Evolutionary conservation across 2,113 vertebrate genomes (phyloP).

Genomic region (Anser cygnoides): DNA sequence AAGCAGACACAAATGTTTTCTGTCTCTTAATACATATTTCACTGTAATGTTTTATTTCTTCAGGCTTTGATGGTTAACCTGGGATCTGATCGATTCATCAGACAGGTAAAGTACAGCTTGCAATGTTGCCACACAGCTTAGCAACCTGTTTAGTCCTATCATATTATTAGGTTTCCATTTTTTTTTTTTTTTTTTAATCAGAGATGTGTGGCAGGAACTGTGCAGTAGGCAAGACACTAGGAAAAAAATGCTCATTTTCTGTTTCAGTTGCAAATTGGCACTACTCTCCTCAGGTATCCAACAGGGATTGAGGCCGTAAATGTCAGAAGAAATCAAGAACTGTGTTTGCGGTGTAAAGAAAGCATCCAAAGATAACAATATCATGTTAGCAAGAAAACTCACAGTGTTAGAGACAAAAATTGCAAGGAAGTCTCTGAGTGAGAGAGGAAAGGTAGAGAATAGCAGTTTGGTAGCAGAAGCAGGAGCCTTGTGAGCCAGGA

Average conservation of each 20-base stretch:
- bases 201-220: not conserved
- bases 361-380: not conserved
- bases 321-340: not conserved
- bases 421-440: not conserved
- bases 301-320: not conserved
- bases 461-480: not conserved
- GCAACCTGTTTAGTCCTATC: not conserved
- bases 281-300: not conserved
- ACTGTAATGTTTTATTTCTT: conserved; percentile 12
- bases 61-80: conserved; percentile 98
- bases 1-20: not conserved
- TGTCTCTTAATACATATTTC: not conserved
- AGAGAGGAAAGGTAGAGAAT: not conserved
- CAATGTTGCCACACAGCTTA: not conserved
- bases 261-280: not conserved
- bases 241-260: not conserved
- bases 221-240: not conserved
- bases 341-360: not conserved
- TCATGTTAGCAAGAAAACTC: not conserved
- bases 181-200: not conserved
- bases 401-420: not conserved
- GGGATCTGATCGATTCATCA: conserved; percentile 95
- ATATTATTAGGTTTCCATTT: not conserved
- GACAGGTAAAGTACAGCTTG: conserved; percentile 82
- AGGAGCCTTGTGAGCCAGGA: not conserved